phyloP scores from a whole-genome alignment of 1,140 invertebrate species.

The Drosophila kurseongensis region DNA sequence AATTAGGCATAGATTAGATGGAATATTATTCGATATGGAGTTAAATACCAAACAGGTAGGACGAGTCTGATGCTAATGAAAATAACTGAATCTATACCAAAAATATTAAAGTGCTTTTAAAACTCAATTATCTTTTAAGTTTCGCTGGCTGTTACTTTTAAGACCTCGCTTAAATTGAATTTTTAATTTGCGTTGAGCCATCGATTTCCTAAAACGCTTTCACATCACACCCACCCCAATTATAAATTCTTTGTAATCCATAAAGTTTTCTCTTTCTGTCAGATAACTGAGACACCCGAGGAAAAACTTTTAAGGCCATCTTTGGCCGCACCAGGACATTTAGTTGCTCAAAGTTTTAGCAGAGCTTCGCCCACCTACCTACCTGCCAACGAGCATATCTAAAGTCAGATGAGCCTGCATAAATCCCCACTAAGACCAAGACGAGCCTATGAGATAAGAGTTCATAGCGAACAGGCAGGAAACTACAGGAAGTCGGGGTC shows the following conservation, averaged over 20 bases:
- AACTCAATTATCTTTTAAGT: not conserved
- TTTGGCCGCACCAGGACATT: slow-evolving; percentile 37
- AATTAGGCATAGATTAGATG: slow-evolving; percentile 63
- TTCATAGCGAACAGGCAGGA: slow-evolving; percentile 1
- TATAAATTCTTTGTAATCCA: slow-evolving; percentile 48
- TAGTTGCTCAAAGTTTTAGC: slow-evolving; percentile 54
- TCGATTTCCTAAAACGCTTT: slow-evolving; percentile 29
- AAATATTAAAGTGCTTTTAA: slow-evolving; percentile 1
- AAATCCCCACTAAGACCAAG: slow-evolving; percentile 40
- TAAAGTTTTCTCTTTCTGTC: slow-evolving; percentile 19
- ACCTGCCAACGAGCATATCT: slow-evolving; percentile 14
- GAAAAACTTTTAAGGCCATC: slow-evolving; percentile 24
- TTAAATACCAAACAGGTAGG: slow-evolving; percentile 16
- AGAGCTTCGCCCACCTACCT: slow-evolving; percentile 8
- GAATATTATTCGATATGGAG: slow-evolving; percentile 34
- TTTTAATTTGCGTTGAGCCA: slow-evolving; percentile 45
- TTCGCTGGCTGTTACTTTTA: not conserved
- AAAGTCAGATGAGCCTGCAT: slow-evolving; percentile 41
- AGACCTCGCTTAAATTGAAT: not conserved
- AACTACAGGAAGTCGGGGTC: slow-evolving; percentile 6
- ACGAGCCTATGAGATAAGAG: slow-evolving; percentile 31
- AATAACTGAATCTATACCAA: not conserved
- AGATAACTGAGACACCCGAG: slow-evolving; percentile 17
- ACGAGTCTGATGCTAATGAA: not conserved
- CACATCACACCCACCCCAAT: slow-evolving; percentile 19